Conservation (phyloP, 2,888 invertebrate species). For the Aradus depressus region DNA sequence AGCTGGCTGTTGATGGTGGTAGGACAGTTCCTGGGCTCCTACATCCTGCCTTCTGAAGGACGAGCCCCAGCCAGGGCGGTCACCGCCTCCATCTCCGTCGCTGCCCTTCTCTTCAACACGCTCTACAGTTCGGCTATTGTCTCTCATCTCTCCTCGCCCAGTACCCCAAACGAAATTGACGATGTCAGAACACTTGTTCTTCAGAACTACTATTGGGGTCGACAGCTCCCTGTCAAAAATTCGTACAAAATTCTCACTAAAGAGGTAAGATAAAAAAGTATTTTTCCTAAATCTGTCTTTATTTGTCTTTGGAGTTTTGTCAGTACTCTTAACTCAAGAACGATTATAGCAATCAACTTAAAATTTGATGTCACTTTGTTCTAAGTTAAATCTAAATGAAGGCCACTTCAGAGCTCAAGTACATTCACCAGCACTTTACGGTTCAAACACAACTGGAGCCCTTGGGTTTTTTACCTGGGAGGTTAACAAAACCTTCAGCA, state of each 20-base stretch:
- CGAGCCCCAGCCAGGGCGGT: background rate
- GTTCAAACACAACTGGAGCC: too few relatives aligned
- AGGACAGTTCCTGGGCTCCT: slow-evolving; percentile 1
- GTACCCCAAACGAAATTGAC: background rate
- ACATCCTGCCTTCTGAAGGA: background rate
- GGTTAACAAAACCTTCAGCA: too few relatives aligned
- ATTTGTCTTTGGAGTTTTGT: background rate
- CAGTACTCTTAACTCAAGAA: too few relatives aligned
- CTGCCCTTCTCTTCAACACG: slow-evolving; percentile 4
- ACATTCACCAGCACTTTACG: too few relatives aligned
- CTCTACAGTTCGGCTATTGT: slow-evolving; percentile 7
- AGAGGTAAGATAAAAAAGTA: background rate
- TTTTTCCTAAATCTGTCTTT: background rate
- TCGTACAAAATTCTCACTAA: background rate
- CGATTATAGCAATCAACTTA: too few relatives aligned
- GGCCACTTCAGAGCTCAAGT: too few relatives aligned
- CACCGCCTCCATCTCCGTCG: background rate
- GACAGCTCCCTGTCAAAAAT: background rate
- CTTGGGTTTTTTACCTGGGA: too few relatives aligned
- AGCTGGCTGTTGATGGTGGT: slow-evolving; percentile 9
- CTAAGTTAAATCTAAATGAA: too few relatives aligned
- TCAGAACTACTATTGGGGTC: slow-evolving; percentile 3
- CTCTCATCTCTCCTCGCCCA: slow-evolving; percentile 4
- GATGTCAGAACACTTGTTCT: background rate
- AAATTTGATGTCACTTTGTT: too few relatives aligned